Percentiles rank a stretch among this genome's conserved stretches.
Conservation (phyloP, 2,888 invertebrate species). For the Chrysolina oricalcia region DNA sequence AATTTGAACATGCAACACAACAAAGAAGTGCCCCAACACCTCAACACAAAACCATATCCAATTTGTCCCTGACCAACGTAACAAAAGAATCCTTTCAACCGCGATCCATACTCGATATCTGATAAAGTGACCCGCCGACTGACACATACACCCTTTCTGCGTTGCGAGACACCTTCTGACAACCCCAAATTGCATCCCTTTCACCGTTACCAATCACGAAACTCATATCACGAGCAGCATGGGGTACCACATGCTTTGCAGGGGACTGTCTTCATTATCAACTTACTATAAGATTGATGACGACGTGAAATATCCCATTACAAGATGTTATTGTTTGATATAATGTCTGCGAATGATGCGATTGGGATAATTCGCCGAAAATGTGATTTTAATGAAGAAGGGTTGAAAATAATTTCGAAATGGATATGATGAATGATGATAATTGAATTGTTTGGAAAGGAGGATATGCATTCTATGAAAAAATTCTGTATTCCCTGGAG, state of each 20-base stretch:
- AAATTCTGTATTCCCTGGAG: too few species aligned
- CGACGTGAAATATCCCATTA: constrained; percentile 55
- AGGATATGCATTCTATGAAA: too few species aligned
- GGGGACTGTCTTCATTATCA: constrained; percentile 54
- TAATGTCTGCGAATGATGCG: neutral
- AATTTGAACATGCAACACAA: too few species aligned
- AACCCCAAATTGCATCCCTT: constrained; percentile 42
- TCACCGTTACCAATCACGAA: constrained; percentile 56
- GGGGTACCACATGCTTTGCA: constrained; percentile 51
- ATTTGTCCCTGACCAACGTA: neutral
- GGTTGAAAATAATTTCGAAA: neutral
- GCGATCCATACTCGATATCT: neutral
- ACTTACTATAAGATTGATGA: constrained; percentile 57
- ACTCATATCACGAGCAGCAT: constrained; percentile 57
- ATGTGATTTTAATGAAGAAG: neutral
- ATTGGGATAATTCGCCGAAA: neutral
- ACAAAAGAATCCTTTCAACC: neutral
- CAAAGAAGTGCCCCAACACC: too few species aligned
- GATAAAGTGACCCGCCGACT: constrained; percentile 14
- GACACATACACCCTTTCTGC: constrained; percentile 25
- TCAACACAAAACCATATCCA: too few species aligned
- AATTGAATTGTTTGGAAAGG: too few species aligned
- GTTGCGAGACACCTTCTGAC: constrained; percentile 30
- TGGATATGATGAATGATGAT: too few species aligned
- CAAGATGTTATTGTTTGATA: constrained; percentile 32